phyloP scores from a whole-genome alignment of 2,888 invertebrate species.

The Galerucella calmariensis region DNA sequence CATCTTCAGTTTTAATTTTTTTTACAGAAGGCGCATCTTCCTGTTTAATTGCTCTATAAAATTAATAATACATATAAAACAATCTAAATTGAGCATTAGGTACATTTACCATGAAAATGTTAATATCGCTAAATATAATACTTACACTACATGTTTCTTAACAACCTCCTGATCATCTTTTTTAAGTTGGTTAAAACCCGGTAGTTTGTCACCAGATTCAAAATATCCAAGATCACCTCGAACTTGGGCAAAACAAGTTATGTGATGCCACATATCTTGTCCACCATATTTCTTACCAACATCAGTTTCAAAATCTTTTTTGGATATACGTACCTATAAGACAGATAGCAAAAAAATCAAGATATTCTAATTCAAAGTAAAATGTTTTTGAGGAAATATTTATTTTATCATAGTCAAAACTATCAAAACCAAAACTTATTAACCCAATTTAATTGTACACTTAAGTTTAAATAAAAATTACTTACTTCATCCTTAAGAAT shows the following conservation, averaged over 20 bases:
- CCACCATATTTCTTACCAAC: conserved; percentile 85
- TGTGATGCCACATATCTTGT: conserved; percentile 89
- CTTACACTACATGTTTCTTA: conserved; percentile 74
- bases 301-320: conserved; percentile 86
- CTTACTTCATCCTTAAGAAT: conserved; percentile 78
- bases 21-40: conserved; percentile 74
- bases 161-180: conserved; percentile 78
- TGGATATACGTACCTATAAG: conserved; percentile 75
- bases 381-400: background rate
- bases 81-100: background rate
- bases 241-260: conserved; percentile 86
- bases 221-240: conserved; percentile 80
- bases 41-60: conserved; percentile 62
- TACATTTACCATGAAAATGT: no score
- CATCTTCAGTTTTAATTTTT: conserved; percentile 75
- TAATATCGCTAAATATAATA: conserved; percentile 43
- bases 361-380: no score
- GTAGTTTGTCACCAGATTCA: conserved; percentile 76
- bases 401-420: no score
- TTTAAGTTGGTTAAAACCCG: conserved; percentile 79
- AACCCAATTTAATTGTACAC: background rate
- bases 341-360: no score
- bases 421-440: conserved; percentile 7
- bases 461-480: conserved; percentile 9
- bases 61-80: background rate